Evolutionary conservation across 1,140 invertebrate species (phyloP).

Genomic region (Holotrichia oblita): DNA sequence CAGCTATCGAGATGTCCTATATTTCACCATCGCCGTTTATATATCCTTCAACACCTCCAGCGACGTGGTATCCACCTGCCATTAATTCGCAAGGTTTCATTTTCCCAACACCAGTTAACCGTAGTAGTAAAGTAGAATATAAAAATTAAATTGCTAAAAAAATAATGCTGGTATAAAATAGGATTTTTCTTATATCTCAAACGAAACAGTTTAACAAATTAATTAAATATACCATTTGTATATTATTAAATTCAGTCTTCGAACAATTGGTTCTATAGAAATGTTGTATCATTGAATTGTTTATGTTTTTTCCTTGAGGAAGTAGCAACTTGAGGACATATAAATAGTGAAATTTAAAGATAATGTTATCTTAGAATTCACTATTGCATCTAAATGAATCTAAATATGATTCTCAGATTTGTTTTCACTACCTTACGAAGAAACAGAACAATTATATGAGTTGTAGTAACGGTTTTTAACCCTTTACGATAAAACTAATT

Average conservation of each 20-base stretch:
- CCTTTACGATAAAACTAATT: no score
- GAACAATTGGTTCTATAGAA: neutral
- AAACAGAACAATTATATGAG: neutral
- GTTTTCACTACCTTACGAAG: neutral
- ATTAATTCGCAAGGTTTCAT: constrained; percentile 57
- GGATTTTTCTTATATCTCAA: neutral
- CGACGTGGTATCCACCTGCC: constrained; percentile 51
- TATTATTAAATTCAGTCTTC: neutral
- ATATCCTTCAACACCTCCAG: constrained; percentile 51
- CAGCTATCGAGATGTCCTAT: constrained; percentile 51
- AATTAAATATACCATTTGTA: neutral
- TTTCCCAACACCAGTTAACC: constrained; percentile 51
- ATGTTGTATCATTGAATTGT: neutral
- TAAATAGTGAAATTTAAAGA: neutral
- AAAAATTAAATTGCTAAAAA: neutral
- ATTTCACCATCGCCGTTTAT: constrained; percentile 50
- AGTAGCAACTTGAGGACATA: neutral
- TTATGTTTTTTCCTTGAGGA: neutral
- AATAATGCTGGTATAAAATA: neutral
- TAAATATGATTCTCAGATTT: neutral
- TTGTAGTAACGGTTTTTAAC: no score
- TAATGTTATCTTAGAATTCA: neutral
- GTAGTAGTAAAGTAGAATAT: constrained; percentile 8
- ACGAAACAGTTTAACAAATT: neutral
- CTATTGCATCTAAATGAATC: neutral